Evolutionary conservation across 2,797 vertebrate genomes (phyloP).

Genomic region (Chromis chromis): DNA sequence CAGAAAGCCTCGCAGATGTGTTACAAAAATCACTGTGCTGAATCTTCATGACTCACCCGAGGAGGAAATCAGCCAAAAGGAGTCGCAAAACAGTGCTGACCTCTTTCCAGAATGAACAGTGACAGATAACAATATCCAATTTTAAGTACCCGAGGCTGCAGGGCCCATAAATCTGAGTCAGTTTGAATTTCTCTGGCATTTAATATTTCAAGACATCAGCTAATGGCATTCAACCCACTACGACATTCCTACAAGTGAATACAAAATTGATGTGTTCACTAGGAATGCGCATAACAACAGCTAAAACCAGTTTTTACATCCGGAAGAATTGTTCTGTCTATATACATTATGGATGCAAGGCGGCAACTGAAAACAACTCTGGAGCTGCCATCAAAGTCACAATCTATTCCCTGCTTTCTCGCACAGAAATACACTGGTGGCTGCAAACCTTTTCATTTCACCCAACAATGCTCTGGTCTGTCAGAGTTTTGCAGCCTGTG

Average conservation of each 20-base stretch:
- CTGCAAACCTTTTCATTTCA: slow-evolving; percentile 50
- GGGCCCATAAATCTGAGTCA: slow-evolving; percentile 29
- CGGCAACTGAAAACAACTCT: slow-evolving; percentile 36
- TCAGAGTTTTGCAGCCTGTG: slow-evolving; percentile 32
- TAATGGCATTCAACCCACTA: neutral
- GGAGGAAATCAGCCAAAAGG: slow-evolving; percentile 27
- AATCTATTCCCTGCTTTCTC: neutral
- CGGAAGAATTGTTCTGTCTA: slow-evolving; percentile 15
- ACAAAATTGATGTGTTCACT: slow-evolving; percentile 10
- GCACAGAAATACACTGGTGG: slow-evolving; percentile 26
- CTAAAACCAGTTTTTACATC: slow-evolving; percentile 4
- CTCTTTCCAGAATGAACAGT: slow-evolving; percentile 22
- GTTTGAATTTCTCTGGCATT: slow-evolving; percentile 21
- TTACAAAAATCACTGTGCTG: slow-evolving; percentile 21
- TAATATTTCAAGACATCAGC: slow-evolving; percentile 6
- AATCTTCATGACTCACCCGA: slow-evolving; percentile 50
- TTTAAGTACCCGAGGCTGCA: slow-evolving; percentile 10
- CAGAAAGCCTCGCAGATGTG: slow-evolving; percentile 35
- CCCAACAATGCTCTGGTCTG: slow-evolving; percentile 22
- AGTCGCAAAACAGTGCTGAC: slow-evolving; percentile 34
- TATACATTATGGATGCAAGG: slow-evolving; percentile 22
- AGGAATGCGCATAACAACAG: slow-evolving; percentile 2
- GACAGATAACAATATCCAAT: slow-evolving; percentile 12
- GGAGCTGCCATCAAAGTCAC: slow-evolving; percentile 37
- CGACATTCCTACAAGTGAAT: neutral